Evolutionary conservation across 2,888 invertebrate genomes (phyloP), one percentile per base, ranked within the genome.

Genomic region (Drosophila mimetica): DNA sequence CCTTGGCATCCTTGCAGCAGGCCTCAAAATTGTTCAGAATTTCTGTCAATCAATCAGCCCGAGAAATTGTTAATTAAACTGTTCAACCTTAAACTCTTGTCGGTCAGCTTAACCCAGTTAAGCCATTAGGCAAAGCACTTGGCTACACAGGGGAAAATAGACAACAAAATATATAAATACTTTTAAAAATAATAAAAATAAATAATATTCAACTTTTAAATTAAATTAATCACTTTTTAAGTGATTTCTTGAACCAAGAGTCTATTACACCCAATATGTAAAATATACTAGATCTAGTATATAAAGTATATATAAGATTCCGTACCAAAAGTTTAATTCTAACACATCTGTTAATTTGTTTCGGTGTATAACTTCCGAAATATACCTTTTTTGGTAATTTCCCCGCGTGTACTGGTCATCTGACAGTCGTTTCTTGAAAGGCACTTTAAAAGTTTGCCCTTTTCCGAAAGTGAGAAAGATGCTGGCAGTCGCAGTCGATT

Each of bases 31-130:
- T n/a, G 34, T 22, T 22, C 34, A 34, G 11, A 20, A 36, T 18
- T 53, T 16, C 61, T 61, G 61, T 16, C 44, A 60, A 60, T 61
- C 61, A 61, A 39, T 61, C 60, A 30, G n/a, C 4, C 22, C 16
- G 9, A 11, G 28, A 30, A 60, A 44, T 44, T 44, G 61, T 60
- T 46, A 60, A 60, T 60, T 60, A 60, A 60, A 46, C 44, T 58
- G 59, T 28, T 58, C 42, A 58, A 58, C 36, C 14, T 32, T 44
- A 34, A 30, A 44, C 60, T 37, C 32, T 9, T 20, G 42, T 18
- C 41, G 9, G 25, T 13, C 9, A 8, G 9, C 30, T 11, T 30
- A 30, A 8, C 11, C 11, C 13, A 8, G 9, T 14, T 13, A 34
- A 59, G 8, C 39, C 28, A 18, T 52, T 60, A 34, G 20, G 30